phyloP scores from a whole-genome alignment of 53 echinoderm and acorn worm genomes.

The Actinopyga echinites region DNA sequence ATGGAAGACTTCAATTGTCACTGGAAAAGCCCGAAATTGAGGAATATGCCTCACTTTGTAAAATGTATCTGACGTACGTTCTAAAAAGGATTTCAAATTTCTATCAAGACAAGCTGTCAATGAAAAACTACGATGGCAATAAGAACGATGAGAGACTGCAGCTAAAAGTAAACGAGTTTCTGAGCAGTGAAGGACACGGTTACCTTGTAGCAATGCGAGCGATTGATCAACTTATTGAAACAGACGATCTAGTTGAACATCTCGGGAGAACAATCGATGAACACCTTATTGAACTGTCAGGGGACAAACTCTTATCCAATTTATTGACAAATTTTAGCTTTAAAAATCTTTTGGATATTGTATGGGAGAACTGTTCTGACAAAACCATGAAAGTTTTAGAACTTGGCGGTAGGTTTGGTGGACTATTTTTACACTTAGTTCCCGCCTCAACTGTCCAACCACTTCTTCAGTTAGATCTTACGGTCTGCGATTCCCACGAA shows the following conservation, averaged over 20 bases:
- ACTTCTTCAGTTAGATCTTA: slow-evolving; percentile 53
- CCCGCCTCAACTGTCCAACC: slow-evolving; percentile 69
- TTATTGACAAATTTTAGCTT: slow-evolving; percentile 52
- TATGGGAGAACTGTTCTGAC: slow-evolving; percentile 58
- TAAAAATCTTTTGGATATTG: slow-evolving; percentile 64
- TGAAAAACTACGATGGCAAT: no score
- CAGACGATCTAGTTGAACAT: slow-evolving; percentile 13
- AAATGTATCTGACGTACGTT: slow-evolving; percentile 18
- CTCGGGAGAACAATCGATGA: slow-evolving; percentile 35
- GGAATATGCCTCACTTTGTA: slow-evolving; percentile 36
- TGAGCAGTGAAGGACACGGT: slow-evolving; percentile 27
- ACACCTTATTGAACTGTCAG: background rate
- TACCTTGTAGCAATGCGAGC: slow-evolving; percentile 55
- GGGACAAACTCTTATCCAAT: slow-evolving; percentile 62
- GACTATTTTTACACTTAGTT: slow-evolving; percentile 54
- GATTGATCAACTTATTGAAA: slow-evolving; percentile 49
- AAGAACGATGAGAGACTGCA: no score
- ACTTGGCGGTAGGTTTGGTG: slow-evolving; percentile 53
- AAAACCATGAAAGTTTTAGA: slow-evolving; percentile 68
- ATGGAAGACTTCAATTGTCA: slow-evolving; percentile 48
- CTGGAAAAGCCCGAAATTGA: background rate
- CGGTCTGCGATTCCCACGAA: slow-evolving; percentile 60
- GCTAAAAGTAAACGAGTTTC: no score
- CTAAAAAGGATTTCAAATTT: slow-evolving; percentile 11
- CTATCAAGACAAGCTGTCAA: no score